Evolutionary conservation across 1,140 invertebrate species (phyloP).

Genomic region (Calephelis nemesis): DNA sequence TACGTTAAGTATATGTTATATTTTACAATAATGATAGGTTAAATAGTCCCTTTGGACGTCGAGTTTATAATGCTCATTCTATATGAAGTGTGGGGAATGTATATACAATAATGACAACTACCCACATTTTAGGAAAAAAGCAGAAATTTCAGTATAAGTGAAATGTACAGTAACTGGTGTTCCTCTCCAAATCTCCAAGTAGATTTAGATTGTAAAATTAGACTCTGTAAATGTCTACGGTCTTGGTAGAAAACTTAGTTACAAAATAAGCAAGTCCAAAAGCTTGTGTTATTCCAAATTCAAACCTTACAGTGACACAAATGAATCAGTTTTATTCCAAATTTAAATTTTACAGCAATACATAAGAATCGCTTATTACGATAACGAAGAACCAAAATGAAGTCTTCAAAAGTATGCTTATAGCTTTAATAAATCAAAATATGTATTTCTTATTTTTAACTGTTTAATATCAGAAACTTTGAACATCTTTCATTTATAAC

Average conservation of each 20-base stretch:
- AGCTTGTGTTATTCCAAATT: not conserved
- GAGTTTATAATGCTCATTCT: constrained; percentile 69
- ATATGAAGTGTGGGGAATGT: constrained; percentile 60
- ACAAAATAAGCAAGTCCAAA: not conserved
- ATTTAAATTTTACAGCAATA: no score
- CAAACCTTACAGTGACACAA: no score
- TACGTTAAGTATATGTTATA: constrained; percentile 68
- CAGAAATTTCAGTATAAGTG: constrained; percentile 58
- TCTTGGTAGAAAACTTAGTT: constrained; percentile 51
- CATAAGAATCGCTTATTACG: no score
- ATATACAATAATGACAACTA: constrained; percentile 59
- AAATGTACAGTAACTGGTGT: constrained; percentile 75
- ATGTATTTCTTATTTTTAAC: no score
- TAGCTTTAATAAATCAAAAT: no score
- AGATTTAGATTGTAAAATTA: constrained; percentile 58
- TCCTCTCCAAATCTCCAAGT: constrained; percentile 73
- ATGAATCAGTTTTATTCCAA: no score
- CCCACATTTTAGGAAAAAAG: constrained; percentile 58
- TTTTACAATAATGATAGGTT: constrained; percentile 69
- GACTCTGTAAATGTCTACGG: constrained; percentile 50
- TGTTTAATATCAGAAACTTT: no score
- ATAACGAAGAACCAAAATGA: no score
- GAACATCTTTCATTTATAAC: no score
- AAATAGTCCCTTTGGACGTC: constrained; percentile 57
- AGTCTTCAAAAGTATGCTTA: no score